Conservation (phyloP, 1,140 invertebrate species). For the Lucilia cuprina region DNA sequence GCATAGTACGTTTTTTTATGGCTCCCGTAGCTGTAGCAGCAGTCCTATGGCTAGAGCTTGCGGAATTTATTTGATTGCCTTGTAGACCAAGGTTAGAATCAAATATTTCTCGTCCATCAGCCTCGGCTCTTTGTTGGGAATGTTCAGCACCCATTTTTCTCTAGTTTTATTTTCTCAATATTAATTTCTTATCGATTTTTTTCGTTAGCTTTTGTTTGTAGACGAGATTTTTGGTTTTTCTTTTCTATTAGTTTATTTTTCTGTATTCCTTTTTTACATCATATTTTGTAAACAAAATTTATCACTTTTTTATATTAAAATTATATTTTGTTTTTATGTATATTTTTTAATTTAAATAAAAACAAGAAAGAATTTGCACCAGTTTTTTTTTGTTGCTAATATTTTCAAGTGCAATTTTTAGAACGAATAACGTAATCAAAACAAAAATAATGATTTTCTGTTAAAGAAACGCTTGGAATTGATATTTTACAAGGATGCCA, state of each 20-base stretch:
- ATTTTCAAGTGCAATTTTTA: not conserved
- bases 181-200: not conserved
- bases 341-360: not conserved
- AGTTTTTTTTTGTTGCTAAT: not conserved
- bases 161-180: not conserved
- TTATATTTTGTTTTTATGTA: not conserved
- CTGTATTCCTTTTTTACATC: not conserved
- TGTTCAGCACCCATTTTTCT: conserved; percentile 56
- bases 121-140: conserved; percentile 56
- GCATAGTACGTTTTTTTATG: conserved; percentile 35
- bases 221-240: not conserved
- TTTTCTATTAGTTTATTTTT: not conserved
- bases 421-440: not conserved
- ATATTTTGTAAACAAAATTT: not conserved
- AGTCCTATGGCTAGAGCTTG: not conserved
- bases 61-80: not conserved
- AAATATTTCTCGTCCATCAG: conserved; percentile 57
- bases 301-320: not conserved
- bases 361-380: not conserved
- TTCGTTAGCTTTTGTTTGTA: not conserved
- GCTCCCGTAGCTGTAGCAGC: conserved; percentile 40
- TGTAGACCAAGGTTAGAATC: conserved; percentile 39
- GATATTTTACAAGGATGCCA: not conserved
- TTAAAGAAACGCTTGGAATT: not conserved
- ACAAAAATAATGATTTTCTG: not conserved